Evolutionary conservation across 1,140 invertebrate species (phyloP), one percentile per base, ranked within the genome.

Genomic region (Cyclargus thomasi): DNA sequence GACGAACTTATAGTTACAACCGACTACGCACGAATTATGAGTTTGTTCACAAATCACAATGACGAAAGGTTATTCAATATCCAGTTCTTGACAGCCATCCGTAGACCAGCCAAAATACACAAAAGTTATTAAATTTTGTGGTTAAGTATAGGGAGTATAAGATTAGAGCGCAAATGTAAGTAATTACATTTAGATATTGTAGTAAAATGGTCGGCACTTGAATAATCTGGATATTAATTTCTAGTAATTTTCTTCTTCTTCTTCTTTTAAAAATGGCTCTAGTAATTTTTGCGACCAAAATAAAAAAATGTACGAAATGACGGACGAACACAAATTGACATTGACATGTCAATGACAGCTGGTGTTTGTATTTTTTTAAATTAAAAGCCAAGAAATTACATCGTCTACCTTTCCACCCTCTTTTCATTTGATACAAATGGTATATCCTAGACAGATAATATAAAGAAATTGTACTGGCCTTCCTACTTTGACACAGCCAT

Each of bases 1-100:
- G 70, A 64, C 69, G 69, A 70, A 72, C 75, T 77, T 76, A 84
- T 85, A 76, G 67, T 79, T 76, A 76, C 67, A 59, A 55, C 22
- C 18, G 63, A 71, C 70, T 74, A 75, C 76, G 70, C 73, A 76
- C 53, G 70, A 55, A 20, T 55, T 57, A 29, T 29, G 3, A 65
- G 22, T n/a, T 71, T 70, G 72, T 74, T 78, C 76, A 79, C 86
- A 88, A 86, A 74, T 78, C 76, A 79, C 86, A 88, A 86, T 86
- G 84, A 83, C 83, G 83, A 86, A 86, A 86, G 85, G 83, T 88
- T 88, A 88, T 75, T 83, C 65, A 70, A 77, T 70, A 75, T 65
- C 68, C 65, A 68, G 53, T 29, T 6, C n/a, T 21, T 53, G 47
- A 57, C 47, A 66, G 23, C 22, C 20, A 17, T 64, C 39, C 39